phyloP scores from a whole-genome alignment of 2,888 invertebrate species.

The Chrysolina americana region DNA sequence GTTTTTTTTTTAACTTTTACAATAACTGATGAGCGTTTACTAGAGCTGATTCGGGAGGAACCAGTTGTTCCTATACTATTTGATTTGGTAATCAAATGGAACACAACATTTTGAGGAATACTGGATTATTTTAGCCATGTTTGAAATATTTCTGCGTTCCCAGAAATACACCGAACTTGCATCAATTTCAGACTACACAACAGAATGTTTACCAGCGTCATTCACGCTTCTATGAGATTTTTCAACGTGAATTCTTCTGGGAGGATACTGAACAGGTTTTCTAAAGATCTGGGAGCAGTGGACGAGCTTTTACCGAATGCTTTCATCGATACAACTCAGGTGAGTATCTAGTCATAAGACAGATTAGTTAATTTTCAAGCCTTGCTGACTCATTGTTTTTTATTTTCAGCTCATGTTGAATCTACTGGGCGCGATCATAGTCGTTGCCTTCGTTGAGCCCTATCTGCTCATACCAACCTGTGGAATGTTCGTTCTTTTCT shows the following conservation, averaged over 20 bases:
- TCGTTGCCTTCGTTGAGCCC: constrained; percentile 81
- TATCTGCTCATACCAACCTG: constrained; percentile 78
- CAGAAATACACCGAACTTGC: not conserved
- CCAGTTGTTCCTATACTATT: too few relatives aligned
- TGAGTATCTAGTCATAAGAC: constrained; percentile 35
- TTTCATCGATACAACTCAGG: constrained; percentile 69
- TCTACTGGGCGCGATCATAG: constrained; percentile 82
- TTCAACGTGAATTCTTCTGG: constrained; percentile 84
- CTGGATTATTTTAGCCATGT: too few relatives aligned
- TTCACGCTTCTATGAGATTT: constrained; percentile 79
- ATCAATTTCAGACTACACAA: constrained; percentile 76
- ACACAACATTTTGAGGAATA: too few relatives aligned
- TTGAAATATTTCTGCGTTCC: too few relatives aligned
- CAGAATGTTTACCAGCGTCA: constrained; percentile 80
- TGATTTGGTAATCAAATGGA: too few relatives aligned
- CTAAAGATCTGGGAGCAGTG: constrained; percentile 78
- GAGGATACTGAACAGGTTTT: constrained; percentile 79
- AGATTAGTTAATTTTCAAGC: too few relatives aligned
- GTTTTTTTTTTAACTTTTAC: too few relatives aligned
- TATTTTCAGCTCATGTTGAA: constrained; percentile 75
- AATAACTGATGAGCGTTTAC: too few relatives aligned
- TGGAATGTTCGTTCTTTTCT: constrained; percentile 77
- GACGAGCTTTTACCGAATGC: constrained; percentile 72
- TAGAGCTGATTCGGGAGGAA: too few relatives aligned
- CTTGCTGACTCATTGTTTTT: not conserved